Evolutionary conservation across 2,113 vertebrate species (phyloP).

Genomic region (Capra hircus): DNA sequence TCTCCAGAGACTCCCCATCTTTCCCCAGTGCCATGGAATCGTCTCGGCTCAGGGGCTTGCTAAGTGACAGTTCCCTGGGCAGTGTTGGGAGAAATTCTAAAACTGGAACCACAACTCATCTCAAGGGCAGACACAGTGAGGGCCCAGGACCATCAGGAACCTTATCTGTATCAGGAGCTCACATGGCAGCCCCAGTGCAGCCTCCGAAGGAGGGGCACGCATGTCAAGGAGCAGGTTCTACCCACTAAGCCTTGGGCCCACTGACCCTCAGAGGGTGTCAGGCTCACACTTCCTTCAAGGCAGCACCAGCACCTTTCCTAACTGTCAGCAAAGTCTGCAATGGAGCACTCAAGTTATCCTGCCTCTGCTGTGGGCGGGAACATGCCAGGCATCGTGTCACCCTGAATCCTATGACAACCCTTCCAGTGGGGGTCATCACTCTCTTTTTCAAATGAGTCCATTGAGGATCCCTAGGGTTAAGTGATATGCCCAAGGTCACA

Average conservation of each 20-base stretch:
- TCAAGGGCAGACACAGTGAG: background rate
- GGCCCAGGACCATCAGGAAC: background rate
- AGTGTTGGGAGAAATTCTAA: background rate
- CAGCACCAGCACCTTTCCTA: background rate
- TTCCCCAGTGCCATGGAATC: background rate
- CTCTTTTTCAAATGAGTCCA: background rate
- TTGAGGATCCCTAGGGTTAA: background rate
- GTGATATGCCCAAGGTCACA: background rate
- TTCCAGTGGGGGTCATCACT: background rate
- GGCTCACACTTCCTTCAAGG: fast-evolving
- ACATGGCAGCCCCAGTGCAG: fast-evolving
- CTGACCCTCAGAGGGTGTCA: background rate
- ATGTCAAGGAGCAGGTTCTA: too few relatives aligned
- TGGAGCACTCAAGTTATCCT: background rate
- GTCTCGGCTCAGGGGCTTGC: background rate
- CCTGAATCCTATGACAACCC: background rate
- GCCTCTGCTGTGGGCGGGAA: fast-evolving
- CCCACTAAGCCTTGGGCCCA: too few relatives aligned
- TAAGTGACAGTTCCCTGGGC: background rate
- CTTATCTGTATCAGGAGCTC: background rate
- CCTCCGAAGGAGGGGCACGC: background rate
- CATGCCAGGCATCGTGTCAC: fast-evolving
- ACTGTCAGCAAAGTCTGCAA: background rate
- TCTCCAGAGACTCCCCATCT: background rate
- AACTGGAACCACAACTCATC: background rate